Evolutionary conservation across 2,888 invertebrate species (phyloP).

Genomic region (Acrocera orbiculus): DNA sequence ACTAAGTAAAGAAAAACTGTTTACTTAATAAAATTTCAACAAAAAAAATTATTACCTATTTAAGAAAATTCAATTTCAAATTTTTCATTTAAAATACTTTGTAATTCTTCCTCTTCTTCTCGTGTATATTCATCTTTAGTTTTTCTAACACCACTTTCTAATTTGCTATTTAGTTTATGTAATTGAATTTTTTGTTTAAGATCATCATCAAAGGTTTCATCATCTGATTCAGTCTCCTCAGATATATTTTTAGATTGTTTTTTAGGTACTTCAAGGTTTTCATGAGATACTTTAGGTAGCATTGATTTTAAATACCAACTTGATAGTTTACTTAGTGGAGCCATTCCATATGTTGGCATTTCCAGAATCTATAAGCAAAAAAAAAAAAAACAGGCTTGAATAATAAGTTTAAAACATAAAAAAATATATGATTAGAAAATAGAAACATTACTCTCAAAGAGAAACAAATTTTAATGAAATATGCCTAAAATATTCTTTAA

Average conservation of each 20-base stretch:
- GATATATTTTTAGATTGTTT: background rate
- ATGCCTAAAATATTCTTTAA: too few species aligned
- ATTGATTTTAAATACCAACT: background rate
- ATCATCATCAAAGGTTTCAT: slow-evolving; percentile 1
- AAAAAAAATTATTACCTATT: too few species aligned
- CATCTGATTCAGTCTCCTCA: background rate
- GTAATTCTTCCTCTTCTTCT: slow-evolving; percentile 1
- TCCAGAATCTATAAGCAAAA: slow-evolving; percentile 23
- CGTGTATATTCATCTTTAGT: background rate
- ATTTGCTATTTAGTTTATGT: background rate
- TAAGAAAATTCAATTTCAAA: background rate
- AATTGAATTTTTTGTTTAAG: background rate
- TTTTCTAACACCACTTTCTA: background rate
- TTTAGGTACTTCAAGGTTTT: too few species aligned
- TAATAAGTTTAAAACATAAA: too few species aligned
- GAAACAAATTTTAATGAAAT: too few species aligned
- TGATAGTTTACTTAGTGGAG: slow-evolving; percentile 23
- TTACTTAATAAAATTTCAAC: too few species aligned
- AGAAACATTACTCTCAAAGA: too few species aligned
- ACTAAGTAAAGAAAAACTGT: too few species aligned
- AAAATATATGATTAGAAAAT: too few species aligned
- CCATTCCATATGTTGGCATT: slow-evolving; percentile 29
- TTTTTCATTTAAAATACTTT: slow-evolving; percentile 3
- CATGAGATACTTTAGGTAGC: too few species aligned
- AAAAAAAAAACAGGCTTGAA: too few species aligned